Percentiles rank a stretch among this genome's conserved stretches.
These are phyloP conservation scores for Ormyrus rosae DNA, from an alignment of 2,888 invertebrate species.

Conservation along the genomic window DNA sequence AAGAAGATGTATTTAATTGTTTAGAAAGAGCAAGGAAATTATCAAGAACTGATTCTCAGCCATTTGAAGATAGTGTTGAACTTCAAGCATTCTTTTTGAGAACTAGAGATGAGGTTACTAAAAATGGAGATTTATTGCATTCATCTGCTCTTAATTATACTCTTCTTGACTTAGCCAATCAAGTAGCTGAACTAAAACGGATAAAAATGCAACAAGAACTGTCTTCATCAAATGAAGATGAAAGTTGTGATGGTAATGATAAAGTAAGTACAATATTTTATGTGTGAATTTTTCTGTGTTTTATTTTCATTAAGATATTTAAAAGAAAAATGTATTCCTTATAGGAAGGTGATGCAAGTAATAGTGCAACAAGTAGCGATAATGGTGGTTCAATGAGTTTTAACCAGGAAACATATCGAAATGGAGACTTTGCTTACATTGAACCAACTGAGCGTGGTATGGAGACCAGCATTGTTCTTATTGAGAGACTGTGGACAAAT, in stretches of 20 bases:
- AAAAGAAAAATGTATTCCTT: conserved; percentile 45
- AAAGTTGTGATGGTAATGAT: conserved; percentile 77
- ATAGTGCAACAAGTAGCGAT: conserved; percentile 70
- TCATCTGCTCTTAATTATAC: conserved; percentile 93
- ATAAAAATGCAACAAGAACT: conserved; percentile 85
- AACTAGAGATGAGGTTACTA: conserved; percentile 84
- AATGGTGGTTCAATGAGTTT: conserved; percentile 83
- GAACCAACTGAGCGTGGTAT: conserved; percentile 82
- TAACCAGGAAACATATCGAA: conserved; percentile 85
- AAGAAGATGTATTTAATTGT: conserved; percentile 96
- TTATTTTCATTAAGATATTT: conserved; percentile 11
- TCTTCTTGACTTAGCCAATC: conserved; percentile 84
- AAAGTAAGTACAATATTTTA: conserved; percentile 64
- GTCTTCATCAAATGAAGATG: conserved; percentile 83
- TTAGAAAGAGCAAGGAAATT: conserved; percentile 92
- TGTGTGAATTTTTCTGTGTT: conserved; percentile 4
- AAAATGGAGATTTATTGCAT: conserved; percentile 85
- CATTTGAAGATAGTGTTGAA: conserved; percentile 96
- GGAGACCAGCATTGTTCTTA: conserved; percentile 88
- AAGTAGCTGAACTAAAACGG: conserved; percentile 86
- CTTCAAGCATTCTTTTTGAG: conserved; percentile 93
- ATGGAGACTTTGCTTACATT: conserved; percentile 95
- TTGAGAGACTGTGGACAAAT: conserved; percentile 93
- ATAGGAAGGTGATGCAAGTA: conserved; percentile 69
- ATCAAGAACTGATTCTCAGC: conserved; percentile 94